Conservation (phyloP, 2,888 invertebrate genomes). For the Athetis lepigone region DNA sequence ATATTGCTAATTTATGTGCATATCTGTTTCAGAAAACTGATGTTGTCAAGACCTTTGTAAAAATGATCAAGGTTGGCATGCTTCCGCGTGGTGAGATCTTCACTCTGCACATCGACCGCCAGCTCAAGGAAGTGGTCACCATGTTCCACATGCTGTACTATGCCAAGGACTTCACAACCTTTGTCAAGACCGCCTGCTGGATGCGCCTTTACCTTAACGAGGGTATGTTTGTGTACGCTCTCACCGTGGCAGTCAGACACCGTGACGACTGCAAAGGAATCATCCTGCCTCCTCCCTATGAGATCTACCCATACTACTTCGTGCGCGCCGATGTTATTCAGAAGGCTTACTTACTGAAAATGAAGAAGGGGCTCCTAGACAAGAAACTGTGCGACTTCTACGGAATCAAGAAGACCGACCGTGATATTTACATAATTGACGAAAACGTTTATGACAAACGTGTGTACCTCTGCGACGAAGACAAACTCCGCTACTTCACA, state of each 20-base stretch:
- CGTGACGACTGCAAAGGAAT: conserved; percentile 87
- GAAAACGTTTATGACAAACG: conserved; percentile 92
- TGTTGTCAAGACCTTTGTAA: conserved; percentile 90
- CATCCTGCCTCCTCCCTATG: conserved; percentile 90
- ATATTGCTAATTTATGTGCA: background rate
- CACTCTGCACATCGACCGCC: conserved; percentile 86
- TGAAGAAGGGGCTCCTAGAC: conserved; percentile 86
- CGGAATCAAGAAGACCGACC: conserved; percentile 87
- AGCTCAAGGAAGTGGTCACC: conserved; percentile 86
- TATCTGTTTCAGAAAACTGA: conserved; percentile 86
- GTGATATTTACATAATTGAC: conserved; percentile 91
- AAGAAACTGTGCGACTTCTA: conserved; percentile 88
- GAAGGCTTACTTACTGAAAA: conserved; percentile 88
- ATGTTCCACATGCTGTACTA: conserved; percentile 90
- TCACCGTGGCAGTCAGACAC: conserved; percentile 88
- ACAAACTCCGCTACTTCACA: conserved; percentile 92
- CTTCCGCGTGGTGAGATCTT: conserved; percentile 90
- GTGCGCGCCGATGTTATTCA: conserved; percentile 92
- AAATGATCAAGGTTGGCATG: conserved; percentile 87
- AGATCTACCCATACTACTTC: conserved; percentile 92
- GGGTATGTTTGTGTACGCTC: conserved; percentile 90
- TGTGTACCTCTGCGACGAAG: conserved; percentile 89
- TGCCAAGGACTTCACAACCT: conserved; percentile 88
- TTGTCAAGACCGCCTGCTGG: conserved; percentile 88
- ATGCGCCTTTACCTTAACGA: conserved; percentile 89